A percentile compares a stretch with the other conserved stretches of the same genome.
These are phyloP conservation scores for Pipistrellus nathusii DNA, from an alignment of 2,797 vertebrate genomes.

Conservation along the genomic window DNA sequence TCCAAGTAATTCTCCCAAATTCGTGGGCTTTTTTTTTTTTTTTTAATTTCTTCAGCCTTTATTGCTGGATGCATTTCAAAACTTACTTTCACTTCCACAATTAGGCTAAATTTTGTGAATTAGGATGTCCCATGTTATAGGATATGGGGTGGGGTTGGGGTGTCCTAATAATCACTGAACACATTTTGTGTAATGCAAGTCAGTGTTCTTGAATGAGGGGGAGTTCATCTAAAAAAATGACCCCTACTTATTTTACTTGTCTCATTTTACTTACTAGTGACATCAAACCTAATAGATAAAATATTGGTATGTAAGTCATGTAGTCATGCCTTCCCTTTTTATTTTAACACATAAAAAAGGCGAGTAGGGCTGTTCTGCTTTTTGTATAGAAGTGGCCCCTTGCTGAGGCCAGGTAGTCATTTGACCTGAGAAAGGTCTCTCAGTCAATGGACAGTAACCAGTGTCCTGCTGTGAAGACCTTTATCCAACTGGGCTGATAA, in stretches of 20 bases:
- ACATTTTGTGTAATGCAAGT: slow-evolving; percentile 1
- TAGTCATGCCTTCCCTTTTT: not conserved
- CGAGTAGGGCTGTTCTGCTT: not conserved
- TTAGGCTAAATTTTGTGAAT: slow-evolving; percentile 57
- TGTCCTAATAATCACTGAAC: not conserved
- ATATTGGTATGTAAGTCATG: not conserved
- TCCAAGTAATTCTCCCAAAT: not conserved
- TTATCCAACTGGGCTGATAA: not conserved
- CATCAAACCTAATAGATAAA: not conserved
- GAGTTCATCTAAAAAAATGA: not conserved
- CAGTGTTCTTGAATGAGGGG: not conserved
- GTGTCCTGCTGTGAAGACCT: not conserved
- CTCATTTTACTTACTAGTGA: not conserved
- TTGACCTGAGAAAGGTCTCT: not conserved
- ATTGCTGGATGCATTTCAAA: slow-evolving; percentile 57
- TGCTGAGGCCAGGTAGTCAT: not conserved
- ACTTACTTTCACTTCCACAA: slow-evolving; percentile 19
- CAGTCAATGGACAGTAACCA: not conserved
- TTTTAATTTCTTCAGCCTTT: slow-evolving; percentile 36
- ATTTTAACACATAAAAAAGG: not conserved
- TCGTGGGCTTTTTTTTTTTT: slow-evolving; percentile 11
- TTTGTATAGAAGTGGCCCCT: not conserved
- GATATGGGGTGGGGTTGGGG: not conserved
- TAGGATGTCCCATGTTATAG: not conserved
- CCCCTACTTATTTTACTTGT: not conserved